These are phyloP conservation scores for Tethya wilhelma DNA, from an alignment of 37 sponge, comb jelly and placozoan species.

Conservation along the genomic window DNA sequence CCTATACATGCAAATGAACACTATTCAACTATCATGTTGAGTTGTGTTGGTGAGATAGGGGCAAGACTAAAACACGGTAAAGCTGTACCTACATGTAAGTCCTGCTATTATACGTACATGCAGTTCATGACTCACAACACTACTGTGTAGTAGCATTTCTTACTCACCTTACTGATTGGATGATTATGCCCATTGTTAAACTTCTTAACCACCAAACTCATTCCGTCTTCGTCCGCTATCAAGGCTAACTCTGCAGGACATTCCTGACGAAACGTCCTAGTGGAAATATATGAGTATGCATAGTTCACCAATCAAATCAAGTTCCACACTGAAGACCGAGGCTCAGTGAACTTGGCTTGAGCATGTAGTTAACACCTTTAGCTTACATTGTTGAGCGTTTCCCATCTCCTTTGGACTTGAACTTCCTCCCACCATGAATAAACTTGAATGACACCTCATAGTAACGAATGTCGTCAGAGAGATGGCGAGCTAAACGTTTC, in stretches of 20 bases:
- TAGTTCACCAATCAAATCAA: too few relatives aligned
- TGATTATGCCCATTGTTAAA: conserved; percentile 27
- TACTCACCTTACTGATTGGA: conserved; percentile 21
- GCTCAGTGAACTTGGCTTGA: too few relatives aligned
- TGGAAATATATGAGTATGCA: too few relatives aligned
- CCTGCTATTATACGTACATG: too few relatives aligned
- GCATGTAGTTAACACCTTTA: too few relatives aligned
- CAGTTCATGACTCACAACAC: too few relatives aligned
- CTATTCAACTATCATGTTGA: too few relatives aligned
- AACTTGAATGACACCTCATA: not conserved
- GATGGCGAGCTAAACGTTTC: not conserved
- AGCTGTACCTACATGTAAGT: not conserved
- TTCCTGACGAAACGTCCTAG: conserved; percentile 23
- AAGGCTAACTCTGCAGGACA: conserved; percentile 8
- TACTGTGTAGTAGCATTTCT: too few relatives aligned
- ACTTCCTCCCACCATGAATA: not conserved
- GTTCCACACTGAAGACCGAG: too few relatives aligned
- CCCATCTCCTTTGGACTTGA: not conserved
- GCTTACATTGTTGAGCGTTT: not conserved
- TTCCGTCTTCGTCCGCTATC: conserved; percentile 20
- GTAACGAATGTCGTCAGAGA: not conserved
- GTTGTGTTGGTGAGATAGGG: not conserved
- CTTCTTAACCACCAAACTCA: not conserved
- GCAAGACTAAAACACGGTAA: not conserved
- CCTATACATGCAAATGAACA: too few relatives aligned